Evolutionary conservation across 2,888 invertebrate species (phyloP), one percentile per base, ranked within the genome.

Genomic region (Neocrepidodera transversa): DNA sequence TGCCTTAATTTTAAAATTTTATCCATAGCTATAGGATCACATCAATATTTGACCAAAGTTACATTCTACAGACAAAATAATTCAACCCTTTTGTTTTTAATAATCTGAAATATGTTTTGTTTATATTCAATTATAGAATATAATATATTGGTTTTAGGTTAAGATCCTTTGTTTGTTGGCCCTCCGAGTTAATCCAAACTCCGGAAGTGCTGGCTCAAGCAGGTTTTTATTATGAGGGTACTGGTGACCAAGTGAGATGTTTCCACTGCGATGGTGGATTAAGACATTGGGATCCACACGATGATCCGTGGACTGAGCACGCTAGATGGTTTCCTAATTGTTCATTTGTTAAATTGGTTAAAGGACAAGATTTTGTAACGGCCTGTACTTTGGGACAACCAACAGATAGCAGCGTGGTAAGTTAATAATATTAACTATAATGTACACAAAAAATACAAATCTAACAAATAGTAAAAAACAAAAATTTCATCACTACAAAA

Each of bases 261-360:
- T 97, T 95, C 81, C 93, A 93, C 81, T 97, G 97, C 79, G 94
- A 94, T 78, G 95, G 95, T 38, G 95, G 95, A 0, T 82, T 97
- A 45, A 85, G 91, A 66, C 90, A 91, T 75, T 97, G 97, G 97
- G 91, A 94, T 77, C 86, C 87, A 32, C 87, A 87, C 13, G 97
- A 97, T 78, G 90, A 91, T 74, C 95, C 95, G 0, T 97, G 96
- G 95, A 85, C 87, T 52, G 97, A 97, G 76, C 97, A 97, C 81
- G 95, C 94, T 8, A 86, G 89, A 71, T 97, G 95, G 95, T 96
- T 94, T 83, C 91, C 94, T 0, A 86, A 86, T 74, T 97, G 97
- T 79, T 89, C 88, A 6, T 97, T 89, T 77, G 87, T 97, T 13
- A 80, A 86, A 57, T 83, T 94, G 54, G 87, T 91, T 45, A 93